Evolutionary conservation across 2,888 invertebrate genomes (phyloP).

Genomic region (Esperia sulphurella): DNA sequence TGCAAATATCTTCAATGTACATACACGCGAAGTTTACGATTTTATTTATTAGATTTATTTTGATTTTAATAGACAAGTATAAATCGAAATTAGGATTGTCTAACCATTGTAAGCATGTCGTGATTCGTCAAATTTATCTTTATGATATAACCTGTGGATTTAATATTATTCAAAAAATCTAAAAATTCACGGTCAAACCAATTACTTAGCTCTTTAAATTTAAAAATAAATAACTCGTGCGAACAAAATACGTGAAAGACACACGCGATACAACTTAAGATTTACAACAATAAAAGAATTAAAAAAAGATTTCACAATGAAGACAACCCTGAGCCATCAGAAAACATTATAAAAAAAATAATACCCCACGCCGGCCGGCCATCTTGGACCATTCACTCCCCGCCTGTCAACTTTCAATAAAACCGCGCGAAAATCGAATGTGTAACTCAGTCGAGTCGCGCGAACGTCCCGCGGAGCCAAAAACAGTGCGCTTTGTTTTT

Average conservation of each 20-base stretch:
- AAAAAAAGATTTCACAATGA: conserved; percentile 46
- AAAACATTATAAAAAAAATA: conserved; percentile 14
- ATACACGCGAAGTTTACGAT: too few relatives aligned
- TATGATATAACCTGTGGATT: too few relatives aligned
- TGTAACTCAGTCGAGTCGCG: conserved; percentile 63
- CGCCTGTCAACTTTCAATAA: conserved; percentile 47
- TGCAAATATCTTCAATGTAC: too few relatives aligned
- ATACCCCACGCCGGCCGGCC: conserved; percentile 22
- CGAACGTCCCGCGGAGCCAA: conserved; percentile 46
- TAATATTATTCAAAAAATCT: too few relatives aligned
- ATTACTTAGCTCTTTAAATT: background rate
- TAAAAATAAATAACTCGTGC: background rate
- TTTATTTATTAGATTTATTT: too few relatives aligned
- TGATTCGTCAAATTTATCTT: too few relatives aligned
- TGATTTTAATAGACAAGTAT: too few relatives aligned
- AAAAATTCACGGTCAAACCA: background rate
- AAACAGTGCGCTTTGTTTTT: conserved; percentile 41
- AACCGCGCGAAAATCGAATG: conserved; percentile 50
- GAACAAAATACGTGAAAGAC: background rate
- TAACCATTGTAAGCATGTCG: too few relatives aligned
- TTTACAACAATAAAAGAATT: conserved; percentile 12
- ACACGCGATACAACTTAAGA: background rate
- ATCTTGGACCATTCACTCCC: conserved; percentile 51
- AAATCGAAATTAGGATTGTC: too few relatives aligned
- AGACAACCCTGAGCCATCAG: conserved; percentile 46